Conservation (phyloP, 2,888 invertebrate species). For the Nomada flava region DNA sequence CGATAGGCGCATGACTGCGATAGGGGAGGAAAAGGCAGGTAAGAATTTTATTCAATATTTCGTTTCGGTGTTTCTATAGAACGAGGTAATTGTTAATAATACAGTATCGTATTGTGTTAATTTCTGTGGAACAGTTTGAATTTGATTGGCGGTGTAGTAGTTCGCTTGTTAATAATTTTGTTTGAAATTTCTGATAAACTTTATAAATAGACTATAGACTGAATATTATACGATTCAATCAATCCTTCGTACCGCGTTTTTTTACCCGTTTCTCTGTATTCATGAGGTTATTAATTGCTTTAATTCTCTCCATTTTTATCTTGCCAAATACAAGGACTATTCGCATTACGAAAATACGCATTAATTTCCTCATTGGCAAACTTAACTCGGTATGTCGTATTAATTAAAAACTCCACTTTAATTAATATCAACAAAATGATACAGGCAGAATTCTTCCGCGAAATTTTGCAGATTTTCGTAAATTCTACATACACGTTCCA, state of each 20-base stretch:
- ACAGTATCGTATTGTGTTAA: no score
- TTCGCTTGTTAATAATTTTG: no score
- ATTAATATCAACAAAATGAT: no score
- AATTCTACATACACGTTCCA: neutral
- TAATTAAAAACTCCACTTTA: neutral
- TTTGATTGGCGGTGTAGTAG: no score
- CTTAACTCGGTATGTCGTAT: neutral
- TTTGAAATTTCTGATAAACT: neutral
- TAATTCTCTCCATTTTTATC: neutral
- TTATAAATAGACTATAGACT: neutral
- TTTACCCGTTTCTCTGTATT: neutral
- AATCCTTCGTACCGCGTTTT: neutral
- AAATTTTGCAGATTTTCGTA: neutral
- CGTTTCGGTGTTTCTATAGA: no score
- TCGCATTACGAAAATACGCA: no score
- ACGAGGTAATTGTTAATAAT: no score
- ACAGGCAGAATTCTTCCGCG: no score
- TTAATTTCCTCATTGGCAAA: no score
- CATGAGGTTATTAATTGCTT: neutral
- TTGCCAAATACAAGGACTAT: neutral
- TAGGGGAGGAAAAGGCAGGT: no score
- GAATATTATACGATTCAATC: neutral
- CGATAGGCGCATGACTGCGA: neutral
- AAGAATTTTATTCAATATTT: no score
- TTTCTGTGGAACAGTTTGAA: no score